Conservation (phyloP, 2,888 invertebrate species). For the Allolobophora icterica region DNA sequence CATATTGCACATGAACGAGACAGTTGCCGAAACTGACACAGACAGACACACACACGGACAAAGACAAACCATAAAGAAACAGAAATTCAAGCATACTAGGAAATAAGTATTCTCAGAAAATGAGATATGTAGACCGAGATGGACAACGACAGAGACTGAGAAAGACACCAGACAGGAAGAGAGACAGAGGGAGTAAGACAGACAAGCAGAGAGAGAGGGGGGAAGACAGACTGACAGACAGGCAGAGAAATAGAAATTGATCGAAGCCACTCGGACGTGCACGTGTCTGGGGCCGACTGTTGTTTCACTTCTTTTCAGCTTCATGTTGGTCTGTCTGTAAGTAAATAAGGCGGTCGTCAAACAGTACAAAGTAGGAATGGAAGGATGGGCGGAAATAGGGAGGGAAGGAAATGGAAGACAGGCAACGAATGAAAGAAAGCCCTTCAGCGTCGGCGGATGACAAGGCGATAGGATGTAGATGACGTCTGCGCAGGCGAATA, state of each 20-base stretch:
- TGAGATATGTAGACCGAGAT: not conserved
- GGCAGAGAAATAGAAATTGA: not conserved
- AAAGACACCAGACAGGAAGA: not conserved
- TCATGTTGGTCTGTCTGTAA: not conserved
- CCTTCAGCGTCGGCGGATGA: not conserved
- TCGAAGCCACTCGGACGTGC: no score
- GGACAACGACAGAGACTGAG: slow-evolving; percentile 4
- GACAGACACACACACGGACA: not conserved
- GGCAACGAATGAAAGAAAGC: not conserved
- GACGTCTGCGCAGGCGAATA: not conserved
- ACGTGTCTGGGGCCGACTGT: not conserved
- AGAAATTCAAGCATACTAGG: no score
- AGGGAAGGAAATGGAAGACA: not conserved
- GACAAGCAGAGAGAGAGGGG: not conserved
- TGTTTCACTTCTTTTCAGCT: slow-evolving; percentile 3
- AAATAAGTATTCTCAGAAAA: not conserved
- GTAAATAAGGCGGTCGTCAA: not conserved
- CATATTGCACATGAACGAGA: slow-evolving; percentile 4
- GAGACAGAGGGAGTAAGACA: not conserved
- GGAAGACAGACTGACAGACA: not conserved
- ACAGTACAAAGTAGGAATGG: no score
- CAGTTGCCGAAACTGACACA: not conserved
- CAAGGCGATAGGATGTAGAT: not conserved
- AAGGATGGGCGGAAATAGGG: no score
- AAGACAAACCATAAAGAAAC: no score